phyloP scores from a whole-genome alignment of 2,888 invertebrate species.

The Chrysina gloriosa region DNA sequence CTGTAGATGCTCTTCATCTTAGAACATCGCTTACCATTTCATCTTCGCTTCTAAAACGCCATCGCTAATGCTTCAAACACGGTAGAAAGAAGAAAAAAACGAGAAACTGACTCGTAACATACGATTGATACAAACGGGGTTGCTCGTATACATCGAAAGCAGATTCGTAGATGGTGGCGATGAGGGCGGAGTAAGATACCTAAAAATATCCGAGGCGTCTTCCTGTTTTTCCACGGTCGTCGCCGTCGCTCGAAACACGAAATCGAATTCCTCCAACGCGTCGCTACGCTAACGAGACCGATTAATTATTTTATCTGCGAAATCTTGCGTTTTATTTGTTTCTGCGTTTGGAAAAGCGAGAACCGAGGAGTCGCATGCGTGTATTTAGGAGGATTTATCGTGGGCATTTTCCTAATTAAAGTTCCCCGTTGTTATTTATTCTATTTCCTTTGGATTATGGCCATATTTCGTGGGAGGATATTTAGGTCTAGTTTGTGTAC shows the following conservation, averaged over 20 bases:
- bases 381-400: too few relatives aligned
- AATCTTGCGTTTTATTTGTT: constrained; percentile 8
- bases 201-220: constrained; percentile 30
- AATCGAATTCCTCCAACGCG: constrained; percentile 16
- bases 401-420: too few relatives aligned
- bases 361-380: too few relatives aligned
- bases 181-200: constrained; percentile 23
- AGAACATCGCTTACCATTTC: constrained; percentile 15
- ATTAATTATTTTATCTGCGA: constrained; percentile 24
- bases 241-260: neutral
- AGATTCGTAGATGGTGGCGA: constrained; percentile 22
- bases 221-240: constrained; percentile 15
- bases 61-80: constrained; percentile 10
- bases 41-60: constrained; percentile 16
- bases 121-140: constrained; percentile 28
- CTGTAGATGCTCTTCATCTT: neutral
- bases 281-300: constrained; percentile 9
- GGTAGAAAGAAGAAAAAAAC: neutral
- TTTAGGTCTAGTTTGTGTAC: too few relatives aligned
- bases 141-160: constrained; percentile 1
- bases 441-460: too few relatives aligned
- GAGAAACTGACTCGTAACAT: constrained; percentile 2
- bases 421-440: too few relatives aligned
- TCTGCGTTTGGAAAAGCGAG: too few relatives aligned
- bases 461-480: too few relatives aligned